Evolutionary conservation across 2,888 invertebrate genomes (phyloP).

Genomic region (Drosophila meridionalis): DNA sequence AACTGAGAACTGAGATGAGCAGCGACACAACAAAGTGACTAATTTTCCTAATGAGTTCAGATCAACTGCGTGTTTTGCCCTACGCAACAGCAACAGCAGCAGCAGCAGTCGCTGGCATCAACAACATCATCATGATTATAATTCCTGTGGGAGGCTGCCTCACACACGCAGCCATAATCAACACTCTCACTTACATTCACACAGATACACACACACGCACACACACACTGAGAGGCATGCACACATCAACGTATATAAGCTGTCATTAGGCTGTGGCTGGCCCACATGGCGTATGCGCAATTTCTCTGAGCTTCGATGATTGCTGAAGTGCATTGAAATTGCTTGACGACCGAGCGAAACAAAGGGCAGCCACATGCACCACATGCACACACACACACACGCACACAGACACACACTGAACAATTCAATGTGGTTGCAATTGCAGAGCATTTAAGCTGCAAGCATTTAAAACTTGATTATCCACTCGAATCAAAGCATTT

Average conservation of each 20-base stretch:
- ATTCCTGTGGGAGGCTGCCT: slow-evolving; percentile 38
- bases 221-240: not conserved
- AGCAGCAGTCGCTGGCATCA: slow-evolving; percentile 3
- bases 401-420: not conserved
- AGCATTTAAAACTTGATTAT: slow-evolving; percentile 27
- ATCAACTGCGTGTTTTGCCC: not conserved
- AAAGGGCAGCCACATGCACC: slow-evolving; percentile 15
- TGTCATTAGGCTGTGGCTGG: slow-evolving; percentile 36
- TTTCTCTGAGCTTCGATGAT: slow-evolving; percentile 41
- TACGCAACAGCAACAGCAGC: not conserved
- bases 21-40: slow-evolving; percentile 3
- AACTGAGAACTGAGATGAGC: not conserved
- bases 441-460: slow-evolving; percentile 6
- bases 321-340: slow-evolving; percentile 53
- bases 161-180: slow-evolving; percentile 45
- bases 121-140: slow-evolving; percentile 25
- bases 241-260: slow-evolving; percentile 46
- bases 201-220: slow-evolving; percentile 13
- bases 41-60: slow-evolving; percentile 11
- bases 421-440: slow-evolving; percentile 12
- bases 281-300: slow-evolving; percentile 43
- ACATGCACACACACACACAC: not conserved
- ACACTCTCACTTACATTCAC: slow-evolving; percentile 26
- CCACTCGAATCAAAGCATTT: slow-evolving; percentile 3
- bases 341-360: slow-evolving; percentile 24